These are phyloP conservation scores for Remorina albescens DNA, from an alignment of 2,797 vertebrate genomes.

Conservation along the genomic window DNA sequence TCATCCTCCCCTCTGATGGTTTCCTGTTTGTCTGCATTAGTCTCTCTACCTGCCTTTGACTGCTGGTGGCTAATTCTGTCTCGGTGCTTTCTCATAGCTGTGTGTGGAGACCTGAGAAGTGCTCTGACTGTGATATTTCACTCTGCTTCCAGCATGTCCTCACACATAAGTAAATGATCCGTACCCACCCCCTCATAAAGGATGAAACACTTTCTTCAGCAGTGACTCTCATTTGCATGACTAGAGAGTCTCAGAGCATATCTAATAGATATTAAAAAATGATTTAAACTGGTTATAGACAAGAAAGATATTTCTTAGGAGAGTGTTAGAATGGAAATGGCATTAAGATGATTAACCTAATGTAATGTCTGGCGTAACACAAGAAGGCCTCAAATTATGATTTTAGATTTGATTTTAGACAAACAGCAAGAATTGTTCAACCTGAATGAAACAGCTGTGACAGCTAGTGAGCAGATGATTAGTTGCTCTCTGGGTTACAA, in stretches of 20 bases:
- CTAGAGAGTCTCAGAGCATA: slow-evolving; percentile 38
- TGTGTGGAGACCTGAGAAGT: slow-evolving; percentile 16
- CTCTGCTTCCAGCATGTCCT: slow-evolving; percentile 49
- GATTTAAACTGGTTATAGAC: slow-evolving; percentile 52
- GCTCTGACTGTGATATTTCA: slow-evolving; percentile 37
- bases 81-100: slow-evolving; percentile 25
- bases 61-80: slow-evolving; percentile 1
- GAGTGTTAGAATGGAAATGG: slow-evolving; percentile 13
- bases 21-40: slow-evolving; percentile 44
- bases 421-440: slow-evolving; percentile 1
- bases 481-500: neutral
- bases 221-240: slow-evolving; percentile 52
- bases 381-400: slow-evolving; percentile 20
- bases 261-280: slow-evolving; percentile 59
- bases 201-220: slow-evolving; percentile 28
- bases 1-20: slow-evolving; percentile 15
- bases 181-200: slow-evolving; percentile 30
- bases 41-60: slow-evolving; percentile 3
- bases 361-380: slow-evolving; percentile 1
- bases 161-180: slow-evolving; percentile 46
- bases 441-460: slow-evolving; percentile 13
- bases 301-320: slow-evolving; percentile 17
- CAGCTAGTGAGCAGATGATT: slow-evolving; percentile 4
- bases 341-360: slow-evolving; percentile 23
- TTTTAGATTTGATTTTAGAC: slow-evolving; percentile 18